Base-by-base conservation (phyloP, 2,113 vertebrate species). In the Pan paniscus region DNA sequence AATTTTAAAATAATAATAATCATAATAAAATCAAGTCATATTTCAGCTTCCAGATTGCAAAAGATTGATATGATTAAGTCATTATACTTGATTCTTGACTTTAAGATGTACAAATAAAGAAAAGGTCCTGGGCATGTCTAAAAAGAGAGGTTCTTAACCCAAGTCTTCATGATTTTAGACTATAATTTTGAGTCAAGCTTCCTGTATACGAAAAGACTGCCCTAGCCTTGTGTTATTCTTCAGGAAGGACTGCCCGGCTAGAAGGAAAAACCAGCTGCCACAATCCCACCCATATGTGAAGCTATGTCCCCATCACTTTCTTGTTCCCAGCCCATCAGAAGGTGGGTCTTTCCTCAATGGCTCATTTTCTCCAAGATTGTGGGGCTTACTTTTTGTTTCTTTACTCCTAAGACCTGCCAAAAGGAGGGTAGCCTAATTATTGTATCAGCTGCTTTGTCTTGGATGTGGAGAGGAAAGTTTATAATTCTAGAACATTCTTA, bases 1-100 rank as follows among this genome's bases (percentile, higher is more conserved):
- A 40, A 91, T 97, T 89, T 94, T 68, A 61, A 86, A 52, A 38
- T 35, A 59, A 93, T 82, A 43, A 9, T 43, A 79, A 89, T 46
- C 1, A 17, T 35, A 89, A 59, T 76, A 40, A 73, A 94, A 70
- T 67, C 5, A 89, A 79, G 67, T 79, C 22, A 38, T 25, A 6
- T 78, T 86, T 23, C 0, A 92, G 40, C 35, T 55, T 12, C 5
- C 9, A 86, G 61, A 38, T 73, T 90, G 76, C 27, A 79, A 84
- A 96, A 93, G 38, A 83, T 12, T 52, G n/a, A 72, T 38, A 43
- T 75, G 35, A 76, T 32, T 43, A 14, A 57, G 7, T 81, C 14
- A 11, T 38, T 64, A 6, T 64, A 70, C 22, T 76, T 89, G 32
- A 82, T 72, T 92, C 40, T 82, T 89, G 52, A 52, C 50, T 85